These are phyloP conservation scores for Idaea straminata DNA, from an alignment of 2,888 invertebrate genomes.

Conservation along the genomic window DNA sequence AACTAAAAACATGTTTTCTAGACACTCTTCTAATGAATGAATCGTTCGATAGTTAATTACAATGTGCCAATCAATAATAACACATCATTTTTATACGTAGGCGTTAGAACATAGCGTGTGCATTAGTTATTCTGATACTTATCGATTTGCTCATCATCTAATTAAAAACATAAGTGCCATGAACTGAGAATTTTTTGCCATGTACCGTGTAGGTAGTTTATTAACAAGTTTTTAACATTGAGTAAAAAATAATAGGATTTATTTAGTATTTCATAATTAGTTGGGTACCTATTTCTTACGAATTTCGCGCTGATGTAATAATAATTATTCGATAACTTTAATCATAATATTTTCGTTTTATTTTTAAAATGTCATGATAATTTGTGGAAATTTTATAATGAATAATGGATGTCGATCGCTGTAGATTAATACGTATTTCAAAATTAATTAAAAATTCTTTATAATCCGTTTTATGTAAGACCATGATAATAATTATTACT, in stretches of 20 bases:
- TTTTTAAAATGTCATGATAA: not conserved
- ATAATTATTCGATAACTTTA: not conserved
- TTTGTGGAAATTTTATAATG: not conserved
- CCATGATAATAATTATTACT: too few species aligned
- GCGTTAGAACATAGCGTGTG: slow-evolving; percentile 16
- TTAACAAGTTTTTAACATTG: not conserved
- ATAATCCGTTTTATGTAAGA: too few species aligned
- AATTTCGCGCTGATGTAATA: not conserved
- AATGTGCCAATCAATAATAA: not conserved
- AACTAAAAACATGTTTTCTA: too few species aligned
- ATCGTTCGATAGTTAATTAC: not conserved
- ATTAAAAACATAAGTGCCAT: slow-evolving; percentile 24
- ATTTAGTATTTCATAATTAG: not conserved
- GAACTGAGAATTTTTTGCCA: not conserved
- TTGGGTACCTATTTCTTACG: not conserved
- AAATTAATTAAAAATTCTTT: too few species aligned
- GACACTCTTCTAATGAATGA: too few species aligned
- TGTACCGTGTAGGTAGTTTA: not conserved
- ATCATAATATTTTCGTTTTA: not conserved
- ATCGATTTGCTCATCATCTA: slow-evolving; percentile 23
- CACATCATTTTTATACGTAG: slow-evolving; percentile 9
- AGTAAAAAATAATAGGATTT: not conserved
- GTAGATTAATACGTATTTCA: not conserved
- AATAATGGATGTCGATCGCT: not conserved
- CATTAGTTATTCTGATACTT: slow-evolving; percentile 22